Conservation (phyloP, 1,140 invertebrate genomes). For the Cydia strobilella region DNA sequence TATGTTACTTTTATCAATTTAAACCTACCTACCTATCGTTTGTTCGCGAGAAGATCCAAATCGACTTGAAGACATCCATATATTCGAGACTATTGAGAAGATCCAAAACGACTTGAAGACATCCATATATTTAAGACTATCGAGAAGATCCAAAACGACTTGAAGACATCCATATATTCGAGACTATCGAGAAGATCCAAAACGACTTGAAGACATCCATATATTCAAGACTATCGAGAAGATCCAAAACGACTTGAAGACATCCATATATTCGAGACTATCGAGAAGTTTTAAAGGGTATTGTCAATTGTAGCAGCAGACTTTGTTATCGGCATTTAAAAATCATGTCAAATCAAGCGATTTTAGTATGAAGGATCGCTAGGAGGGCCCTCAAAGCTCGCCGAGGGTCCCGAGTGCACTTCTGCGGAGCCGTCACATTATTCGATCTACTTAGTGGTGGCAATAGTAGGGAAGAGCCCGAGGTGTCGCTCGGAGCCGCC, state of each 20-base stretch:
- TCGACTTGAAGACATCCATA: neutral
- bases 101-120: neutral
- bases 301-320: conserved; percentile 27
- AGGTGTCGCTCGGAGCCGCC: conserved; percentile 57
- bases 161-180: neutral
- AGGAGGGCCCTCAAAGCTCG: conserved; percentile 57
- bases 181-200: neutral
- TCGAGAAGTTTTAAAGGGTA: conserved; percentile 8
- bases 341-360: conserved; percentile 79
- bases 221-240: neutral
- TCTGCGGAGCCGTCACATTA: conserved; percentile 67
- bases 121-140: neutral
- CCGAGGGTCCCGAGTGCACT: conserved; percentile 64
- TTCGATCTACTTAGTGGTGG: conserved; percentile 75
- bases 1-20: too few species aligned
- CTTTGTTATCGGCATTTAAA: conserved; percentile 69
- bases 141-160: neutral
- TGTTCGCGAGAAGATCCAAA: neutral
- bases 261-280: neutral
- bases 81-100: neutral
- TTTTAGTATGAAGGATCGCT: conserved; percentile 67
- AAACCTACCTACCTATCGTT: neutral
- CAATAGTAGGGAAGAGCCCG: conserved; percentile 52
- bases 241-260: neutral
- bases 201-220: neutral